Conservation (phyloP, 2,113 vertebrate genomes). For the Maccullochella peelii region DNA sequence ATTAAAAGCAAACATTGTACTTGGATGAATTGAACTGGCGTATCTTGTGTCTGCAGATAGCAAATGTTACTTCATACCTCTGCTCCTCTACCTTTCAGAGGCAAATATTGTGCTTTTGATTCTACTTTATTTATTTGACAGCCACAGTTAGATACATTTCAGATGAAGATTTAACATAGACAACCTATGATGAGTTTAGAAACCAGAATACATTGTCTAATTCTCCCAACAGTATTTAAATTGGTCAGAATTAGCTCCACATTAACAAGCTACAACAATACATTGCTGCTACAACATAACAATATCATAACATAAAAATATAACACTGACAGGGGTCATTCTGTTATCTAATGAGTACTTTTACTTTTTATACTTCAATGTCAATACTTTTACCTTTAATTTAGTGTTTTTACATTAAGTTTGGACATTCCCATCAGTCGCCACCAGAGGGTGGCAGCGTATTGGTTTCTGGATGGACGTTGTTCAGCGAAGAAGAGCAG, state of each 20-base stretch:
- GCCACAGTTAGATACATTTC: not conserved
- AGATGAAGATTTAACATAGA: not conserved
- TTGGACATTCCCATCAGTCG: not conserved
- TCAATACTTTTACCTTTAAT: not conserved
- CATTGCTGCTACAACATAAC: not conserved
- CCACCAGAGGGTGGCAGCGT: not conserved
- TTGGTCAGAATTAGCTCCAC: not conserved
- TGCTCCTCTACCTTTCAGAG: not conserved
- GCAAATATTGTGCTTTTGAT: not conserved
- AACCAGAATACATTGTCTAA: not conserved
- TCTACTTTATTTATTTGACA: not conserved
- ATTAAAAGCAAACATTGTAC: not conserved
- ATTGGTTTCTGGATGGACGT: not conserved
- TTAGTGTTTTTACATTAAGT: no score
- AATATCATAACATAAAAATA: not conserved
- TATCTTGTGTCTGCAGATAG: not conserved
- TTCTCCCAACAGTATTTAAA: not conserved
- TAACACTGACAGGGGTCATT: not conserved
- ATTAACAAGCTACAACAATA: not conserved
- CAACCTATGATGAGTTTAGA: not conserved
- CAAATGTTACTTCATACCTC: no score
- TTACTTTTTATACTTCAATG: not conserved
- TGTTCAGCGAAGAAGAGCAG: conserved; percentile 28
- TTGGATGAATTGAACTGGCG: not conserved
- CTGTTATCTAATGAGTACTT: not conserved